Evolutionary conservation across 2,888 invertebrate species (phyloP).

Genomic region (Acleris emargana): DNA sequence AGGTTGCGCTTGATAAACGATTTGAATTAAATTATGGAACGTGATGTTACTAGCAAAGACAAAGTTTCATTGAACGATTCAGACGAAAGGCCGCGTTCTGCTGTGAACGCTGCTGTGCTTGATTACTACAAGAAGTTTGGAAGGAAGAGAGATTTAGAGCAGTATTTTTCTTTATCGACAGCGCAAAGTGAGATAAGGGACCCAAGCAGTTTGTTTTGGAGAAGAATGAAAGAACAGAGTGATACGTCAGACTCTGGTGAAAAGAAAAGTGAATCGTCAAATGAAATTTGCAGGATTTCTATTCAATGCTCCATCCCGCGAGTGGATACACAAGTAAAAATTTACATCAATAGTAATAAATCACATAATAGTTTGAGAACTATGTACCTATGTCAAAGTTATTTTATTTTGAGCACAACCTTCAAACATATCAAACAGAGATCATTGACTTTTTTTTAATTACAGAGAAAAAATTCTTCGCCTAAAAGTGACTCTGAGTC

Average conservation of each 20-base stretch:
- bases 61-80: constrained; percentile 33
- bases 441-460: constrained; percentile 19
- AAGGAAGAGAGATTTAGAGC: constrained; percentile 86
- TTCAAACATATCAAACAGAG: too few species aligned
- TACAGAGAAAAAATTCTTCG: constrained; percentile 57
- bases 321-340: constrained; percentile 61
- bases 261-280: constrained; percentile 66
- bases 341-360: not conserved
- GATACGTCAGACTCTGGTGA: constrained; percentile 74
- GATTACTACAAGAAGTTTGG: constrained; percentile 89
- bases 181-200: constrained; percentile 72
- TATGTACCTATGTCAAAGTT: not conserved
- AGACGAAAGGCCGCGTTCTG: constrained; percentile 51
- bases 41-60: constrained; percentile 45
- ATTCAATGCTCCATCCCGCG: constrained; percentile 67
- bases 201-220: constrained; percentile 71
- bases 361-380: too few species aligned
- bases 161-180: constrained; percentile 84
- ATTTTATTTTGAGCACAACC: not conserved
- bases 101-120: constrained; percentile 75
- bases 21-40: constrained; percentile 58
- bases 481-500: constrained; percentile 65
- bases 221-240: constrained; percentile 70
- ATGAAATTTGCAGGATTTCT: constrained; percentile 74
- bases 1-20: constrained; percentile 8